Evolutionary conservation across 2,113 vertebrate species (phyloP).

Genomic region (Chloebia gouldiae): DNA sequence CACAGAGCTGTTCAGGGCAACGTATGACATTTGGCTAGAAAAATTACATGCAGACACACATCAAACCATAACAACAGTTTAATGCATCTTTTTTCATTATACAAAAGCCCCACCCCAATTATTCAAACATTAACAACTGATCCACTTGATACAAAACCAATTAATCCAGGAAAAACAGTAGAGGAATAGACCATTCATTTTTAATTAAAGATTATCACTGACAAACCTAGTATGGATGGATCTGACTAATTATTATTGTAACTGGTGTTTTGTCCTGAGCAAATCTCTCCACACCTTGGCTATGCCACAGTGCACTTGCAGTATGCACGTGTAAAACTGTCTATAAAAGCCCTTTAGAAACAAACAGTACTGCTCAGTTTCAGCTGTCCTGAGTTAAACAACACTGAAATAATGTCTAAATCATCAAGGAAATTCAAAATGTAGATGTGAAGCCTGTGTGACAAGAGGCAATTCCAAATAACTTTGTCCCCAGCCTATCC

Average conservation of each 20-base stretch:
- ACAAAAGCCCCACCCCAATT: not conserved
- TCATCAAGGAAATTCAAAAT: not conserved
- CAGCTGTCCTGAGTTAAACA: not conserved
- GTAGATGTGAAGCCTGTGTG: not conserved
- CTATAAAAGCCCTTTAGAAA: not conserved
- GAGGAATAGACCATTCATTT: not conserved
- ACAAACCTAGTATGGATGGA: not conserved
- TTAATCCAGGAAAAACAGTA: not conserved
- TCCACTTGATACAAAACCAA: slow-evolving; percentile 6
- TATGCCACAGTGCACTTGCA: fast-evolving
- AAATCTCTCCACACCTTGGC: not conserved
- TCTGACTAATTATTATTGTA: not conserved
- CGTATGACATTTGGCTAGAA: not conserved
- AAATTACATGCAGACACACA: not conserved
- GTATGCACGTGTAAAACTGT: not conserved
- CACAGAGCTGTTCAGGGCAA: not conserved
- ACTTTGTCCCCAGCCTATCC: not conserved
- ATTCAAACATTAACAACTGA: slow-evolving; percentile 32
- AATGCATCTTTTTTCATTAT: slow-evolving; percentile 3
- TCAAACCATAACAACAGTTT: slow-evolving; percentile 2
- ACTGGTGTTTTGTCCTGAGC: not conserved
- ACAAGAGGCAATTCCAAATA: not conserved
- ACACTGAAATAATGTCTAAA: not conserved
- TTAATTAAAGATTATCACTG: not conserved
- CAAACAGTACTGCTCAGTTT: not conserved